Conservation (phyloP, 2,797 vertebrate species). For the Heteromormyrus szaboi region DNA sequence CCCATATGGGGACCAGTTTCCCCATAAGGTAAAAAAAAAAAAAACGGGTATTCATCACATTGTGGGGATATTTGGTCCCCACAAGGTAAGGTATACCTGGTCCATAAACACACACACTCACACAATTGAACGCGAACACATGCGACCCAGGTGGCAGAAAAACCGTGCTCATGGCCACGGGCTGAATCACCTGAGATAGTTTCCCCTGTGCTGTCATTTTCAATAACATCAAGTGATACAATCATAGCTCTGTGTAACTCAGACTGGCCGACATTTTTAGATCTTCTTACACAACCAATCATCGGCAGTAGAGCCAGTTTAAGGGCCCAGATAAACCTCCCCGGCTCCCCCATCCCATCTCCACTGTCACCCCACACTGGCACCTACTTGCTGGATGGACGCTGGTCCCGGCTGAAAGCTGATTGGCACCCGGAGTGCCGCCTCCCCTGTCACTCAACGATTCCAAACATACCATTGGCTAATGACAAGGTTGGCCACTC, state of each 20-base stretch:
- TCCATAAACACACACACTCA: background rate
- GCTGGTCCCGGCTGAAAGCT: background rate
- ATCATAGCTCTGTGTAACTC: background rate
- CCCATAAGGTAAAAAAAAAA: background rate
- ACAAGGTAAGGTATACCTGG: background rate
- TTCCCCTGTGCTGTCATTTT: background rate
- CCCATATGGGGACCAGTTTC: too few species aligned
- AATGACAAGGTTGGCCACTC: background rate
- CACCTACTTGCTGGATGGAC: background rate
- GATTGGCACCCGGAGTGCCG: background rate
- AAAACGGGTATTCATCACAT: background rate
- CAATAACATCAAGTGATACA: background rate
- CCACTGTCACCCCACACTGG: background rate
- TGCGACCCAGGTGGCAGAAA: background rate
- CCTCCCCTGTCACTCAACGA: background rate
- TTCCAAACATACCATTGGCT: background rate
- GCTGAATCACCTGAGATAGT: background rate
- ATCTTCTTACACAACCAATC: slow-evolving; percentile 1
- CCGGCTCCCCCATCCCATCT: background rate
- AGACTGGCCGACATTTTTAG: background rate
- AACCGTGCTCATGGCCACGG: background rate
- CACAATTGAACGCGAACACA: background rate
- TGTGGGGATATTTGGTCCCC: background rate
- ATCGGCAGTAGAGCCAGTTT: background rate
- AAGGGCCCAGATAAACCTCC: background rate